Base-by-base conservation (phyloP, 2,113 vertebrate species). In the Sebastes schlegelii region DNA sequence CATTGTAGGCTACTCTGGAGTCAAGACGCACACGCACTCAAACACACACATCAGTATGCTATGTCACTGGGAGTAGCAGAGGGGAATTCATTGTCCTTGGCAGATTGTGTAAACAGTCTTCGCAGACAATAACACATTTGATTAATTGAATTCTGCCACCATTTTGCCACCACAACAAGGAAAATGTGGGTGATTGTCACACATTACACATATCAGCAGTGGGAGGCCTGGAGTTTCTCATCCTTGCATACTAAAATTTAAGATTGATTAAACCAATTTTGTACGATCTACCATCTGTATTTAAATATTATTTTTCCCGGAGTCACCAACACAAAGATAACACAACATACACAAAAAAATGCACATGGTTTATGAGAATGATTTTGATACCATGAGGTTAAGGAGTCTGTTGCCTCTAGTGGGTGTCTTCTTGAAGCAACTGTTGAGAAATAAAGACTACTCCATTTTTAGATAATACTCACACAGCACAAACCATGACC, bases 141-240 rank as follows among this genome's bases (percentile, higher is more conserved):
- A 89, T 92, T 81, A 87, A 88, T 85, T 74, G 77, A 75, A 81
- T 89, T 78, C 66, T 77, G 60, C 45, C 49, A 74, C 49, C 23
- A 23, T 82, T 80, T 85, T 83, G 49, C 67, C 68, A 68, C 14
- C 51, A 49, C 64, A 45, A 42, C 23, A 46, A 34, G 60, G 52
- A 81, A 43, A 19, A 66, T 1, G 4, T 52, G 62, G 49, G 17
- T 54, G 74, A 82, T 54, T 64, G 74, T 80, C 67, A 74, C 40
- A 81, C 68, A 55, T 8, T 49, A 67, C 75, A 75, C 77, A 62
- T 13, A 52, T 73, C 57, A 70, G 75, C 74, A 63, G 63, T 13
- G 34, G 42, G 46, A 48, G 14, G 51, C 5, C 63, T 16, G 1
- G 46, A 52, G 26, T 72, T 61, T 79, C 45, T 70, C 1, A 7